These are phyloP conservation scores for Ptilodon capucinus DNA, from an alignment of 2,888 invertebrate genomes.

Conservation along the genomic window DNA sequence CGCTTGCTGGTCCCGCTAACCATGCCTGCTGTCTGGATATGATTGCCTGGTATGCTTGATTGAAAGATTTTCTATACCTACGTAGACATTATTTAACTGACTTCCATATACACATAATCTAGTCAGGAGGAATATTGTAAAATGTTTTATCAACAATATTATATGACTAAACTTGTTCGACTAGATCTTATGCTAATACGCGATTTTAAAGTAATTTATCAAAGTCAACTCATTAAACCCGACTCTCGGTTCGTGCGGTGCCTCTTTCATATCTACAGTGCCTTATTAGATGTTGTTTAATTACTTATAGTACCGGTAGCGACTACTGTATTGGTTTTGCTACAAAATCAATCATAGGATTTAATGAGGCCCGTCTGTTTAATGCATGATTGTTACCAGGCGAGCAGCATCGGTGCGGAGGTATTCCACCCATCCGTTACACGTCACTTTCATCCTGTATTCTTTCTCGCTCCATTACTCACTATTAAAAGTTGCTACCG, in stretches of 20 bases:
- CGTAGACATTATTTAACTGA: slow-evolving; percentile 16
- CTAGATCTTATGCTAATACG: slow-evolving; percentile 29
- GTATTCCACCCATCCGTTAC: slow-evolving; percentile 49
- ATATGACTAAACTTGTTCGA: slow-evolving; percentile 21
- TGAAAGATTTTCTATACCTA: slow-evolving; percentile 37
- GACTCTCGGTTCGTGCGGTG: slow-evolving; percentile 12
- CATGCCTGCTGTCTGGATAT: slow-evolving; percentile 55
- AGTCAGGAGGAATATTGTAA: neutral
- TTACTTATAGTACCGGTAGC: slow-evolving; percentile 48
- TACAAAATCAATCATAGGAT: slow-evolving; percentile 64
- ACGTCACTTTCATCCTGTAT: slow-evolving; percentile 58
- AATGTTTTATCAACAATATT: no score
- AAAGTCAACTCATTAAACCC: slow-evolving; percentile 31
- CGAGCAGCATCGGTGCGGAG: slow-evolving; percentile 31
- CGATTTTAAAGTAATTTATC: slow-evolving; percentile 29
- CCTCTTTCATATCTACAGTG: slow-evolving; percentile 19
- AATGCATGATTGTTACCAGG: slow-evolving; percentile 35
- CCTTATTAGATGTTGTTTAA: slow-evolving; percentile 39
- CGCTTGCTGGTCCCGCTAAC: slow-evolving; percentile 53
- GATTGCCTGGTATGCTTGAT: slow-evolving; percentile 51
- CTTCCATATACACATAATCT: no score
- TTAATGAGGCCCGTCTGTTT: slow-evolving; percentile 59
- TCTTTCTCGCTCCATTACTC: slow-evolving; percentile 68
- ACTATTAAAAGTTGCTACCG: slow-evolving; percentile 76
- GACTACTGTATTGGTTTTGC: slow-evolving; percentile 68